Conservation (phyloP, 1,140 invertebrate species). For the Oscheius sp. region DNA sequence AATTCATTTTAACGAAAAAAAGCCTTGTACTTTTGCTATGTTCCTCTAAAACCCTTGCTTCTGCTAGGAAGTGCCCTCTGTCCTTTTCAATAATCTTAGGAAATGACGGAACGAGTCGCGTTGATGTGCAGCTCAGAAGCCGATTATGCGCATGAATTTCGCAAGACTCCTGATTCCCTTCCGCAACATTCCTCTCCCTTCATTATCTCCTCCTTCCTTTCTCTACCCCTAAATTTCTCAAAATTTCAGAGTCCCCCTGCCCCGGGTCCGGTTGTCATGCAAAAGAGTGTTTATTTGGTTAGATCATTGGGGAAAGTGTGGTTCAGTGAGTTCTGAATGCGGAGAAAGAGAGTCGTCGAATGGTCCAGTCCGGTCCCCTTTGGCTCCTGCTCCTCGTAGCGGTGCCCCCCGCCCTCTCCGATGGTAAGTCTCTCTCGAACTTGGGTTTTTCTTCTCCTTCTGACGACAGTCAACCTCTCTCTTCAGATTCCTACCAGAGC, state of each 20-base stretch:
- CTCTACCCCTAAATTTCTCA: neutral
- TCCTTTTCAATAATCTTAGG: too few relatives aligned
- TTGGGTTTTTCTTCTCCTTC: neutral
- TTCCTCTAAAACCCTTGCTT: too few relatives aligned
- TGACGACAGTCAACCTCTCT: conserved; percentile 2
- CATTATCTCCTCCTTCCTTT: neutral
- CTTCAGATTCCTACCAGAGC: conserved; percentile 38
- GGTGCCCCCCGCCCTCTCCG: neutral
- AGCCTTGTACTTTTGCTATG: too few relatives aligned
- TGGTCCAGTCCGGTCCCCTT: neutral
- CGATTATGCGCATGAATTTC: too few relatives aligned
- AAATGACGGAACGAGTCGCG: too few relatives aligned
- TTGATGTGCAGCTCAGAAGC: too few relatives aligned
- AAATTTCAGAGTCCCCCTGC: neutral
- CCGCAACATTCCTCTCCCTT: neutral
- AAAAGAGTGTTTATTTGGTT: neutral
- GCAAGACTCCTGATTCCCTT: too few relatives aligned
- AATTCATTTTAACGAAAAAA: too few relatives aligned
- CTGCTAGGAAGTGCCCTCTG: too few relatives aligned
- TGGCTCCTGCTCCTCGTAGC: neutral
- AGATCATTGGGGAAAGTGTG: neutral
- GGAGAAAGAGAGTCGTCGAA: neutral
- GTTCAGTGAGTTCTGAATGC: neutral
- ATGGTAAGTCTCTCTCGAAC: neutral
- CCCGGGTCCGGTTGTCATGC: neutral